Evolutionary conservation across 2,888 invertebrate genomes (phyloP).

Genomic region (Torymus texanus): DNA sequence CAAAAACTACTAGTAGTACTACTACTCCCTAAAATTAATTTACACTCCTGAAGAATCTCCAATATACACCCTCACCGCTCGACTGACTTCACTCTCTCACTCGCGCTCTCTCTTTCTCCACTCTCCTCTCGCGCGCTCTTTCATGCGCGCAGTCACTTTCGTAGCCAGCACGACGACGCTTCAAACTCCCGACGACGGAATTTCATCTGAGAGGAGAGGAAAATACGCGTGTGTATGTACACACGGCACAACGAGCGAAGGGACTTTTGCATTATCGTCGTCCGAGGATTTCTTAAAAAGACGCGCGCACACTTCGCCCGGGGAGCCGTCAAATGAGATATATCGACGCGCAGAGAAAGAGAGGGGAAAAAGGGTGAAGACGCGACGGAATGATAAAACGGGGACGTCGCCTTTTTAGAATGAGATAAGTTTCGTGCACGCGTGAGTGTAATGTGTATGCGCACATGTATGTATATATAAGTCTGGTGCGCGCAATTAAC

Average conservation of each 20-base stretch:
- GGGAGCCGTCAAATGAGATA: background rate
- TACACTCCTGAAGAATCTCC: too few relatives aligned
- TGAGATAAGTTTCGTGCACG: background rate
- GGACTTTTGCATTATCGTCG: constrained; percentile 16
- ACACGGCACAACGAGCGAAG: background rate
- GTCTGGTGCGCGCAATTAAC: background rate
- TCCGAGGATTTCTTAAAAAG: constrained; percentile 6
- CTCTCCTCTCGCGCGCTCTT: too few relatives aligned
- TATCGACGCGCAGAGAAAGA: background rate
- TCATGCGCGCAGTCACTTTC: too few relatives aligned
- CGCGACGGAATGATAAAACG: constrained; percentile 8
- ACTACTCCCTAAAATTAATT: too few relatives aligned
- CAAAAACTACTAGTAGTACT: too few relatives aligned
- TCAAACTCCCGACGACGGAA: too few relatives aligned
- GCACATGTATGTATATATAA: too few relatives aligned
- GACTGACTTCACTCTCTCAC: background rate
- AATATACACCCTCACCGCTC: background rate
- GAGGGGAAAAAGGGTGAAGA: background rate
- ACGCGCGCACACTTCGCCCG: background rate
- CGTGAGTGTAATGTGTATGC: too few relatives aligned
- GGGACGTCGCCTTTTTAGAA: background rate
- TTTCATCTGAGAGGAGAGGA: too few relatives aligned
- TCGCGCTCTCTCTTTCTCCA: too few relatives aligned
- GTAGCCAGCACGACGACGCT: too few relatives aligned
- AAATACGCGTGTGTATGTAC: too few relatives aligned